phyloP scores from a whole-genome alignment of 2,113 vertebrate genomes.

The Callospermophilus lateralis region DNA sequence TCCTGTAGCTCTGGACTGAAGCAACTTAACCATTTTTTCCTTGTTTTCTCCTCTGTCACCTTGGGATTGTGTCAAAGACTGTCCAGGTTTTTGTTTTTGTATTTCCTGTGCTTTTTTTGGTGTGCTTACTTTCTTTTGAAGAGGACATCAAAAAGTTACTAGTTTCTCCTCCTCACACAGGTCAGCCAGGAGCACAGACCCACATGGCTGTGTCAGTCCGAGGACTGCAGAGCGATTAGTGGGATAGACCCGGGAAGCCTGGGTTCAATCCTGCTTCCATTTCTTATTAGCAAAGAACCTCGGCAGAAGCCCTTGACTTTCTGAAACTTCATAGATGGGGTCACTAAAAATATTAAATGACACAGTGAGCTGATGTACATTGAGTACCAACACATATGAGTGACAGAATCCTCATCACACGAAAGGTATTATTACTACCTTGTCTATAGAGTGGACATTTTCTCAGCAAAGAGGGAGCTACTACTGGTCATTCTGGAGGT shows the following conservation, averaged over 20 bases:
- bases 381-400: background rate
- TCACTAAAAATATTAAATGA: background rate
- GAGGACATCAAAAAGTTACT: background rate
- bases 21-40: accelerated
- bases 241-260: background rate
- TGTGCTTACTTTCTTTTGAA: background rate
- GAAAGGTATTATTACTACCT: background rate
- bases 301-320: background rate
- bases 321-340: background rate
- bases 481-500: background rate
- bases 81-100: background rate
- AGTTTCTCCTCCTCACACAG: background rate
- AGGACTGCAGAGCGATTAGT: background rate
- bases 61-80: background rate
- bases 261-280: background rate
- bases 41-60: background rate
- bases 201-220: background rate
- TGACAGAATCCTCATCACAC: background rate
- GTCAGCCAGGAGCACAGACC: background rate
- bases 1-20: background rate
- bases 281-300: background rate
- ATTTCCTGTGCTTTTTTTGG: background rate
- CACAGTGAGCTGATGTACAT: accelerated
- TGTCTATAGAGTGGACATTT: accelerated
- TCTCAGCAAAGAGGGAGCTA: background rate